A percentile compares a stretch with the other conserved stretches of the same genome.
phyloP scores from a whole-genome alignment of 2,888 invertebrate genomes.

The Helobdella robusta region DNA sequence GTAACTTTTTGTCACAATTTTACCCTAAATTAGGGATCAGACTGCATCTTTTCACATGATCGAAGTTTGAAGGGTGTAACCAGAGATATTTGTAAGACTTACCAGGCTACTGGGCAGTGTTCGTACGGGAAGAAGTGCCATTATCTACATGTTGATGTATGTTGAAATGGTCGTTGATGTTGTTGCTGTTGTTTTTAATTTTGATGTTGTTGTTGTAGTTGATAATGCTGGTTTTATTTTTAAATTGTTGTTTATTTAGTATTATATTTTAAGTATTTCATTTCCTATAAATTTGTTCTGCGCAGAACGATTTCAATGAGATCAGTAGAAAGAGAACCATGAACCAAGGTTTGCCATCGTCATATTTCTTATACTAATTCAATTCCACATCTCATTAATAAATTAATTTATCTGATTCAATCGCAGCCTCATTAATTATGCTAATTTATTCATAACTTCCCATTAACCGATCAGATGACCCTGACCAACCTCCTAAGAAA shows the following conservation, averaged over 20 bases:
- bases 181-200: constrained; percentile 6
- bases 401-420: too few relatives aligned
- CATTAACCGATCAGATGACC: background rate
- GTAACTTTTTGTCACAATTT: too few relatives aligned
- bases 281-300: too few relatives aligned
- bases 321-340: too few relatives aligned
- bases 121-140: constrained; percentile 18
- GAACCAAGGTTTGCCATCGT: too few relatives aligned
- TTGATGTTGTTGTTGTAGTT: constrained; percentile 4
- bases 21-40: constrained; percentile 10
- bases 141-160: constrained; percentile 3
- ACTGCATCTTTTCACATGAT: constrained; percentile 13
- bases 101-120: constrained; percentile 1
- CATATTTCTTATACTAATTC: too few relatives aligned
- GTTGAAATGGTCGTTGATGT: constrained; percentile 5
- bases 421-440: too few relatives aligned
- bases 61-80: background rate
- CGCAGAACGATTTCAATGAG: too few relatives aligned
- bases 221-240: constrained; percentile 13
- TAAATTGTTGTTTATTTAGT: too few relatives aligned
- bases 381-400: too few relatives aligned
- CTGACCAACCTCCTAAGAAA: constrained; percentile 10
- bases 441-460: background rate
- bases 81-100: constrained; percentile 18
- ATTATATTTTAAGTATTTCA: too few relatives aligned